phyloP scores from a whole-genome alignment of 2,113 vertebrate genomes.

The Aldabrachelys gigantea region DNA sequence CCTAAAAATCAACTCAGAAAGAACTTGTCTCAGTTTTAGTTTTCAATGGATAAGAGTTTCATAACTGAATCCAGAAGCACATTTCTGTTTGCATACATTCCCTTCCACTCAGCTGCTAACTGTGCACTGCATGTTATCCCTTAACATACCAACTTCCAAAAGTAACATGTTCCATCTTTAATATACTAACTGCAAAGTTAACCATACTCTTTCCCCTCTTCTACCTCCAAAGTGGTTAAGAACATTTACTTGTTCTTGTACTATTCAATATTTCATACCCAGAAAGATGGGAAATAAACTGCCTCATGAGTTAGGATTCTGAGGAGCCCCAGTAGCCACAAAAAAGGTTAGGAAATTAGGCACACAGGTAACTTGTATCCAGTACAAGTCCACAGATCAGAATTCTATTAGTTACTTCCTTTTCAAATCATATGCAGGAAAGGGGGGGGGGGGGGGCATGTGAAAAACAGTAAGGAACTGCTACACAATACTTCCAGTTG shows the following conservation, averaged over 20 bases:
- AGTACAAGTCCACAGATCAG: not conserved
- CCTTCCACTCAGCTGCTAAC: not conserved
- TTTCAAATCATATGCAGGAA: not conserved
- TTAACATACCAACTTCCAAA: not conserved
- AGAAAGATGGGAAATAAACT: not conserved
- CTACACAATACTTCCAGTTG: not conserved
- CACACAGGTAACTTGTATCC: not conserved
- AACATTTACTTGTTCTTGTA: too few species aligned
- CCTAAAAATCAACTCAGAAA: slow-evolving; percentile 83
- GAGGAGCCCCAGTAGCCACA: not conserved
- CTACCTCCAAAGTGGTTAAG: not conserved
- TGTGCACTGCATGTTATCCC: not conserved
- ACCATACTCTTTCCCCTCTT: not conserved
- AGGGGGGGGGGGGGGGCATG: too few species aligned
- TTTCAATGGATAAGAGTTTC: rapidly evolving
- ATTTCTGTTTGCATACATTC: not conserved
- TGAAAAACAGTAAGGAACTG: not conserved
- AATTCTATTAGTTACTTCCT: not conserved
- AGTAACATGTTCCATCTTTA: rapidly evolving
- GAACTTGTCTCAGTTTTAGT: slow-evolving; percentile 56
- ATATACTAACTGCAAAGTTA: not conserved
- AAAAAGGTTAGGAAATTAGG: not conserved
- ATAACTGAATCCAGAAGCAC: rapidly evolving
- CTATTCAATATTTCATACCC: not conserved
- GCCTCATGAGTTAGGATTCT: not conserved